Conservation (phyloP, 37 sponge, comb jelly and placozoan species). For the Aphrocallistes beatrix region DNA sequence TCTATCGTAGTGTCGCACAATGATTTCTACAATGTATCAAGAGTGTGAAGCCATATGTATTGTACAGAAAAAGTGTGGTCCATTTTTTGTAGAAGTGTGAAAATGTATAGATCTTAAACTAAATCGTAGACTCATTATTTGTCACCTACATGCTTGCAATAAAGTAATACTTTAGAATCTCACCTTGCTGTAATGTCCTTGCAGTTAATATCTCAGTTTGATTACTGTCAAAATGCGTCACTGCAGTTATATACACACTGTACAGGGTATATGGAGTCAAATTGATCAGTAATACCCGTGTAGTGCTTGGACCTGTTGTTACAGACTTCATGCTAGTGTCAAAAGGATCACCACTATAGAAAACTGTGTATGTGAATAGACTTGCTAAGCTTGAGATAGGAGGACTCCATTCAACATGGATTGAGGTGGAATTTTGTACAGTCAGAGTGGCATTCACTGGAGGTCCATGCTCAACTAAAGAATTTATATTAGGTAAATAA, state of each 20-base stretch:
- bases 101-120: too few species aligned
- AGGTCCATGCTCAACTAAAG: not conserved
- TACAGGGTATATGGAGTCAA: not conserved
- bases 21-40: too few species aligned
- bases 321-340: not conserved
- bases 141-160: too few species aligned
- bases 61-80: too few species aligned
- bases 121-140: too few species aligned
- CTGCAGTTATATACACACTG: not conserved
- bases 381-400: not conserved
- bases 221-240: not conserved
- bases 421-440: not conserved
- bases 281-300: not conserved
- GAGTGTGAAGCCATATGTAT: too few species aligned
- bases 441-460: not conserved
- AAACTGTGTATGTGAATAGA: not conserved
- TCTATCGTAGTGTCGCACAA: too few species aligned
- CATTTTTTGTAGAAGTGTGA: too few species aligned
- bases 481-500: too few species aligned
- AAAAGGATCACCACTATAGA: not conserved
- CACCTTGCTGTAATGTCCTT: not conserved
- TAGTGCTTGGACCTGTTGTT: not conserved
- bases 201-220: not conserved
- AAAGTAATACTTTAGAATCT: too few species aligned
- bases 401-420: not conserved